A percentile compares a stretch with the other conserved stretches of the same genome.
These are phyloP conservation scores for Chloroceryle inda DNA, from an alignment of 2,797 vertebrate genomes.

Conservation along the genomic window DNA sequence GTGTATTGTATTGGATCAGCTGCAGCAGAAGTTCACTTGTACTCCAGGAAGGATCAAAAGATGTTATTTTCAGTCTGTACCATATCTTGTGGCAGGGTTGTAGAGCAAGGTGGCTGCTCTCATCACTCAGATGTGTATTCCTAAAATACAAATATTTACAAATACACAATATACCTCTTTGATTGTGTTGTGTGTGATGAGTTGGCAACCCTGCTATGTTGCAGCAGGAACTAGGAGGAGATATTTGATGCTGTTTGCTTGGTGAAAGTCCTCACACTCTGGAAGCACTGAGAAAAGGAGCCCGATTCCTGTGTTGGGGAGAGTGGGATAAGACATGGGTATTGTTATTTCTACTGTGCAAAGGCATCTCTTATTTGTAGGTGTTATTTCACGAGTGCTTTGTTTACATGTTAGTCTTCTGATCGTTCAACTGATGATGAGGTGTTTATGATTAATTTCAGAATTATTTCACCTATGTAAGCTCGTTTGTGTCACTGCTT, in stretches of 20 bases:
- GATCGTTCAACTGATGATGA: neutral
- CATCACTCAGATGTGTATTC: neutral
- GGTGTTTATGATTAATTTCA: conserved; percentile 13
- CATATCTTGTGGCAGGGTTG: neutral
- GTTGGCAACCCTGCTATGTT: neutral
- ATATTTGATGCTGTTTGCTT: neutral
- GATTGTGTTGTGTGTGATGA: neutral
- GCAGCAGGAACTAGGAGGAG: neutral
- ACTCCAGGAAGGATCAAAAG: neutral
- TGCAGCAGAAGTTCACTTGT: neutral
- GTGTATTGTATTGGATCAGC: neutral
- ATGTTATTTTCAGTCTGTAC: neutral
- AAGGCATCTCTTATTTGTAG: neutral
- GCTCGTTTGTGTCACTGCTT: conserved; percentile 19
- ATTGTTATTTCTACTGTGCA: neutral
- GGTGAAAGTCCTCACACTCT: neutral
- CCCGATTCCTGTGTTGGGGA: fast-evolving
- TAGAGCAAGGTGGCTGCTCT: neutral
- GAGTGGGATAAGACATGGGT: too few species aligned
- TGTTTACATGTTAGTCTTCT: neutral
- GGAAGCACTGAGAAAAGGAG: neutral
- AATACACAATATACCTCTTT: neutral
- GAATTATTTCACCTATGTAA: neutral
- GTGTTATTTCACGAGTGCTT: neutral
- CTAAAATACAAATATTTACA: too few species aligned